Evolutionary conservation across 2,113 vertebrate genomes (phyloP), one percentile per base, ranked within the genome.

Genomic region (Spizaetus ornatus): DNA sequence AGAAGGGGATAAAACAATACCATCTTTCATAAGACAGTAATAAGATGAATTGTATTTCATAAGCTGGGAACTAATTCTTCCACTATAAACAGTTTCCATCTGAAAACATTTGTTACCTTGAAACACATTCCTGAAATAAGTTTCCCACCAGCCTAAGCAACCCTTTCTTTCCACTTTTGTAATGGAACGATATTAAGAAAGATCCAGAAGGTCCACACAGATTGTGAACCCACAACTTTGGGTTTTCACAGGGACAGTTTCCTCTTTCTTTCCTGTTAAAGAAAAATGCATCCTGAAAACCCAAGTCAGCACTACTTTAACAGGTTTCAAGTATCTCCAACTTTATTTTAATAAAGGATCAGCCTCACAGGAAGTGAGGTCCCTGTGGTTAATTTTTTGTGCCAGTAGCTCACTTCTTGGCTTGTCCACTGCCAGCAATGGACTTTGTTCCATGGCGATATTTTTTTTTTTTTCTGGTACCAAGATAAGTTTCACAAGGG

Each of bases 341-440:
- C 87, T 98, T 98, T 98, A 98, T 48, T 48, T 98, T 67, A 82
- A 38, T 82, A 97, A 97, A 96, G 93, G 93, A 94, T 88, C 95
- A 58, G 73, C 93, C 95, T 97, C 92, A 95, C 73, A 56, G 45
- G 84, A 62, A 70, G 61, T 82, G 83, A 97, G 87, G 91, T 89
- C 55, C 82, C 69, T 77, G 56, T 80, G 83, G 70, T 94, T 96
- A 93, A 96, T 86, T 67, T 66, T 76, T 40, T 90, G 83, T 94
- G 91, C 95, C 95, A 97, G 52, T 87, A 86, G 95, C 52, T 96
- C 65, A 31, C 58, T 91, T 58, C 63, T 81, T 82, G 93, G 91
- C 78, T 80, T 84, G 96, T 97, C 98, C 98, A 98, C 90, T 97
- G 97, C 97, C 96, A 96, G 98, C 98, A 98, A 98, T 94, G 96